Conservation (phyloP, 2,113 vertebrate genomes). For the Aegithalos caudatus region DNA sequence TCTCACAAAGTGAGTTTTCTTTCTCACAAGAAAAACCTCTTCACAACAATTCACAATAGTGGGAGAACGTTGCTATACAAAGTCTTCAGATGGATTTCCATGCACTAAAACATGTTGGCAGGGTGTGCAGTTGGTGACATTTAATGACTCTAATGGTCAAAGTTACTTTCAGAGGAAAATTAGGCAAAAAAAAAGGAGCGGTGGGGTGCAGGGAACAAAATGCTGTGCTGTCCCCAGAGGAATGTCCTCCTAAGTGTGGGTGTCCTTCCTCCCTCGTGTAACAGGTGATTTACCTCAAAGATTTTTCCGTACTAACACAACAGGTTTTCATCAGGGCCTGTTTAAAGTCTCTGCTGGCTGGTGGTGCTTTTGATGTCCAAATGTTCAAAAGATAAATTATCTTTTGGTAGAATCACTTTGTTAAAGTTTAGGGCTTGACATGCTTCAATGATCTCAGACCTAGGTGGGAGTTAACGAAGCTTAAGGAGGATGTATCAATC, state of each 20-base stretch:
- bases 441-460: not conserved
- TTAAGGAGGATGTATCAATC: not conserved
- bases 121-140: not conserved
- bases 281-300: not conserved
- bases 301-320: not conserved
- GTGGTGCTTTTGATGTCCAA: not conserved
- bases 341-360: not conserved
- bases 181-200: not conserved
- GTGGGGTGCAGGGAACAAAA: accelerated
- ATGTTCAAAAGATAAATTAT: not conserved
- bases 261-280: not conserved
- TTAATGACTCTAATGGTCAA: not conserved
- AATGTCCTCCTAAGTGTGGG: not conserved
- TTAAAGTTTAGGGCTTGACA: not conserved
- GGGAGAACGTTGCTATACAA: not conserved
- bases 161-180: not conserved
- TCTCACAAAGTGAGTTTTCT: not conserved
- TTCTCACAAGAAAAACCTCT: not conserved
- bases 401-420: not conserved
- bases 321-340: not conserved
- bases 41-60: not conserved
- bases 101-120: not conserved
- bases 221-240: not conserved
- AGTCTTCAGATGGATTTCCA: not conserved
- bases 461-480: not conserved